Conservation (phyloP, 2,888 invertebrate species). For the Drosophila emarginata region DNA sequence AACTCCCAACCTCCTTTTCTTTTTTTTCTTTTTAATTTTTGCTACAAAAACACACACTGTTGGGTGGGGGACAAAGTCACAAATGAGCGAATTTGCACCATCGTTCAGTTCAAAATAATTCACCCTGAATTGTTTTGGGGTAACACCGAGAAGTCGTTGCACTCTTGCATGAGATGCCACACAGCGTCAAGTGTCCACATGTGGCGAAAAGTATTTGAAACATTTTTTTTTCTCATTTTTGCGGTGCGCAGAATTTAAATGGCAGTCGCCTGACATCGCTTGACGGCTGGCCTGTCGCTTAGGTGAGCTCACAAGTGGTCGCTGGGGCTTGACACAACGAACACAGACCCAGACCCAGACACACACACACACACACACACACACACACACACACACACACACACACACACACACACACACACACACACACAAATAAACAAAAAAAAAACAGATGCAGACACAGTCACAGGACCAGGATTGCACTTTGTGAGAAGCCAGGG, state of each 20-base stretch:
- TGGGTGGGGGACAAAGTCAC: conserved; percentile 1
- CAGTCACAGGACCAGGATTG: conserved; percentile 9
- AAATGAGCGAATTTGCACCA: conserved; percentile 7
- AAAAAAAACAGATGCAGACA: neutral
- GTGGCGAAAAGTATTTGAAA: conserved; percentile 57
- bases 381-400: conserved; percentile 1
- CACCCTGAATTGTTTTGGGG: conserved; percentile 58
- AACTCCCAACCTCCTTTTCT: conserved; percentile 14
- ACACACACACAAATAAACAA: conserved; percentile 8
- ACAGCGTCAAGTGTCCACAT: conserved; percentile 66
- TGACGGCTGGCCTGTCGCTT: conserved; percentile 62
- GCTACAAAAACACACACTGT: neutral
- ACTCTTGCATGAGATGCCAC: conserved; percentile 22
- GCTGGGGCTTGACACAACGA: conserved; percentile 53
- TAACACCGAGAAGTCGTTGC: conserved; percentile 53
- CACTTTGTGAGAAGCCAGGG: conserved; percentile 14
- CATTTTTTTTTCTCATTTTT: conserved; percentile 33
- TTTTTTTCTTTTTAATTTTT: conserved; percentile 10
- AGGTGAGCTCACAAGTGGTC: conserved; percentile 69
- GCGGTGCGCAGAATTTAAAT: conserved; percentile 64
- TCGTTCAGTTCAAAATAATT: conserved; percentile 48
- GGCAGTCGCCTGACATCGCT: conserved; percentile 47
- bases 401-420: neutral
- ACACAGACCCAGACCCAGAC: conserved; percentile 7
- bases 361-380: neutral